Percentiles rank a stretch among this genome's conserved stretches.
Evolutionary conservation across 2,797 vertebrate species (phyloP).

Genomic region (Parotocinclus haroldoi): DNA sequence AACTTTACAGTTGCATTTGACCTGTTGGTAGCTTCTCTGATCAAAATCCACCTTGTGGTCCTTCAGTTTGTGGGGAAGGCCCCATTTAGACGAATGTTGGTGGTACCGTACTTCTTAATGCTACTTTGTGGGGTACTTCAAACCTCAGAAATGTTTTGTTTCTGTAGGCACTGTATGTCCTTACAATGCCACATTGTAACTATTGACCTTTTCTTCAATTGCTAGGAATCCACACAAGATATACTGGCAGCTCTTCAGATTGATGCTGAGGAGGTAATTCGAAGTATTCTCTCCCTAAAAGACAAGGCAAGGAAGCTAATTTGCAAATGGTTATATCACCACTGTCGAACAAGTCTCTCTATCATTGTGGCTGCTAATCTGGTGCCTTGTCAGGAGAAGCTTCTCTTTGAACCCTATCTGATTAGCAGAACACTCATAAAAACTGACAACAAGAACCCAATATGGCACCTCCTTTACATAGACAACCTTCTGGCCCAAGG

Average conservation of each 20-base stretch:
- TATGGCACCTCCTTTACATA: constrained; percentile 76
- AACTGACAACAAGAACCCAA: constrained; percentile 65
- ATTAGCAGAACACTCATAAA: constrained; percentile 70
- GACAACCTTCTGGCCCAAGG: constrained; percentile 80
- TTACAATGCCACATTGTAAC: too few relatives aligned
- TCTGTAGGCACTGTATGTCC: too few relatives aligned
- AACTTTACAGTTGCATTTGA: too few relatives aligned
- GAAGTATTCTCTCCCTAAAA: constrained; percentile 81
- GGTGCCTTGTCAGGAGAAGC: constrained; percentile 57
- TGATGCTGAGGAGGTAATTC: constrained; percentile 65
- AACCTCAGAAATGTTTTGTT: too few relatives aligned
- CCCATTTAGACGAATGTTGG: too few relatives aligned
- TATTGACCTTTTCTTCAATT: neutral
- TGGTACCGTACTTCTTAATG: too few relatives aligned
- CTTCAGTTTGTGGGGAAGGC: too few relatives aligned
- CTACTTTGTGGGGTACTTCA: too few relatives aligned
- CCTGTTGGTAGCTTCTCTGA: too few relatives aligned
- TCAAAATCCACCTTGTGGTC: too few relatives aligned
- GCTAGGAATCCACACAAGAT: constrained; percentile 82
- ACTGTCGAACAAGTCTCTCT: constrained; percentile 67
- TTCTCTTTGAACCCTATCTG: constrained; percentile 67
- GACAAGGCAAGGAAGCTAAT: constrained; percentile 70
- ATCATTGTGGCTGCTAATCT: constrained; percentile 51
- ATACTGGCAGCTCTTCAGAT: constrained; percentile 75
- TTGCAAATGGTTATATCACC: constrained; percentile 78